These are phyloP conservation scores for Trachelus troglodyta DNA, from an alignment of 2,888 invertebrate species.

Conservation along the genomic window DNA sequence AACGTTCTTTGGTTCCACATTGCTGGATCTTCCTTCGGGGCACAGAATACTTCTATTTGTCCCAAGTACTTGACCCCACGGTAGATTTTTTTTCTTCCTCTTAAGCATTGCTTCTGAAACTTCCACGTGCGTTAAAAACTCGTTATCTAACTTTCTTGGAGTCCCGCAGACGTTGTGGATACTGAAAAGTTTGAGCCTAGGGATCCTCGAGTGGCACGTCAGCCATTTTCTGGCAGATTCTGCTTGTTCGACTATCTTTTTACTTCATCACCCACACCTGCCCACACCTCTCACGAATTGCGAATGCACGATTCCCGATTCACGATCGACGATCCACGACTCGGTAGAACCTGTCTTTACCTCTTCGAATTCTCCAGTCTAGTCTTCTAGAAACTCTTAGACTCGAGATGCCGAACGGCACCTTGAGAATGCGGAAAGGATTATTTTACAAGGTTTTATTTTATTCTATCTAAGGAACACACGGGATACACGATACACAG, in stretches of 20 bases:
- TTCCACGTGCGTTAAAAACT: background rate
- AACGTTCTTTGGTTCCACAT: background rate
- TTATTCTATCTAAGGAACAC: background rate
- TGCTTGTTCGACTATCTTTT: background rate
- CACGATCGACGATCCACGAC: background rate
- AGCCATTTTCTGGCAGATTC: background rate
- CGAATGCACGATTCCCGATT: background rate
- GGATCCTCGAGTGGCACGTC: background rate
- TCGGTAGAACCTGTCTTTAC: background rate
- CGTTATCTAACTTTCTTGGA: background rate
- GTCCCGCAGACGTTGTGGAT: background rate
- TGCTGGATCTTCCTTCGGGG: background rate
- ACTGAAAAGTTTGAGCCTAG: background rate
- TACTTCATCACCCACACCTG: background rate
- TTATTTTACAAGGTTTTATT: background rate
- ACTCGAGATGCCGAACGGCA: conserved; percentile 2
- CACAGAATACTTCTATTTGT: background rate
- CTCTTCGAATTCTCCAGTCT: background rate
- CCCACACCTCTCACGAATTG: background rate
- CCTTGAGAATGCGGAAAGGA: conserved; percentile 6
- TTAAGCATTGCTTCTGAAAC: background rate
- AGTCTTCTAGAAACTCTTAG: background rate
- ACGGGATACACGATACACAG: background rate
- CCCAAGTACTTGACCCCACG: background rate
- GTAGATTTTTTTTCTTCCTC: background rate